phyloP scores from a whole-genome alignment of 2,797 vertebrate genomes.

The Orientallactaga sibirica region DNA sequence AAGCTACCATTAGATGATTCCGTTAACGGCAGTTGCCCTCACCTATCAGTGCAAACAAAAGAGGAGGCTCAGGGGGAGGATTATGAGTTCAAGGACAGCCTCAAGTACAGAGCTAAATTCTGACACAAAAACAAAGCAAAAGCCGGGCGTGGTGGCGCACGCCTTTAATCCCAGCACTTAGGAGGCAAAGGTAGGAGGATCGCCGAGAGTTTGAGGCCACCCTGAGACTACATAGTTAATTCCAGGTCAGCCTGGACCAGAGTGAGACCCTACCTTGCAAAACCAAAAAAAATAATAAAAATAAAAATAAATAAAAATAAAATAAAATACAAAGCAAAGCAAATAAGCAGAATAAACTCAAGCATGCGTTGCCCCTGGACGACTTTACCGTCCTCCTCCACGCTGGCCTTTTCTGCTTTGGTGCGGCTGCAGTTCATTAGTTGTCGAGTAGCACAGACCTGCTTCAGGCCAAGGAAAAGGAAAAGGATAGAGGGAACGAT shows the following conservation, averaged over 20 bases:
- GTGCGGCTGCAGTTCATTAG: conserved; percentile 90
- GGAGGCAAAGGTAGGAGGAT: too few species aligned
- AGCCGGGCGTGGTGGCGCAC: too few species aligned
- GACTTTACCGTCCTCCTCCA: conserved; percentile 95
- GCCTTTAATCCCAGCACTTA: too few species aligned
- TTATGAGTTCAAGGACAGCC: not conserved
- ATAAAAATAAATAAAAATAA: too few species aligned
- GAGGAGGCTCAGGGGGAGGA: not conserved
- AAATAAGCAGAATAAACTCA: not conserved
- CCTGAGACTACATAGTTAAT: too few species aligned
- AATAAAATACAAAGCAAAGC: too few species aligned
- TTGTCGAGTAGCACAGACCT: conserved; percentile 93
- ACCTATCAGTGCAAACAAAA: not conserved
- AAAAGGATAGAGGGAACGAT: conserved; percentile 97
- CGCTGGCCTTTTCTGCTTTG: conserved; percentile 88
- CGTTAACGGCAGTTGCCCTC: not conserved
- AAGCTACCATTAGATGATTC: not conserved
- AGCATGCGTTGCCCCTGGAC: not conserved
- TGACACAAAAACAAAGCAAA: not conserved
- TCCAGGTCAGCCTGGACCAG: too few species aligned
- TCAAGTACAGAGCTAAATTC: not conserved
- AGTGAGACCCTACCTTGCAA: too few species aligned
- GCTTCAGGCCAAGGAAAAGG: conserved; percentile 96
- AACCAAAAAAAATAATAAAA: too few species aligned
- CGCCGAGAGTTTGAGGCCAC: too few species aligned